Evolutionary conservation across 2,113 vertebrate genomes (phyloP).

Genomic region (Ptilorrhoa leucosticta): DNA sequence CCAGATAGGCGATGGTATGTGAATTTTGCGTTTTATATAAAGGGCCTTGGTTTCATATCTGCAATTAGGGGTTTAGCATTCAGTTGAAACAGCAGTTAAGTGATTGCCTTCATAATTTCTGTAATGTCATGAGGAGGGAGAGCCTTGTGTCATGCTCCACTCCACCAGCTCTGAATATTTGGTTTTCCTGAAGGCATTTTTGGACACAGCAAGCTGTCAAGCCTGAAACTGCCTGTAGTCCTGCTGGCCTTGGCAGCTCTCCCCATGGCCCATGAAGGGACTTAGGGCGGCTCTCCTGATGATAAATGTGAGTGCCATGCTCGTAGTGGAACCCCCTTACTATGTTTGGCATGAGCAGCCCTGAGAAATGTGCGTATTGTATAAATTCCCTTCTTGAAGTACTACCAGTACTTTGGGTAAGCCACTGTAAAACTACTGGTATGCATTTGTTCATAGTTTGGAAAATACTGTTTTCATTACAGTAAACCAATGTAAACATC

Average conservation of each 20-base stretch:
- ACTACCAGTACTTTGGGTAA: constrained; percentile 29
- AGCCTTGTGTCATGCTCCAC: not conserved
- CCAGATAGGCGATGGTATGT: not conserved
- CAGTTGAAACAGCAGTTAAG: not conserved
- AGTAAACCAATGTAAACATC: constrained; percentile 62
- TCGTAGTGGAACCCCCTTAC: not conserved
- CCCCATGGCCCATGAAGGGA: not conserved
- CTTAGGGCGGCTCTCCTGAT: not conserved
- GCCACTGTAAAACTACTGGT: constrained; percentile 22
- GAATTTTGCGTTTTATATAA: not conserved
- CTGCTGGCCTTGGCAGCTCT: not conserved
- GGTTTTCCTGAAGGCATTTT: not conserved
- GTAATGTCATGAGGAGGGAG: not conserved
- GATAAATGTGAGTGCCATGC: not conserved
- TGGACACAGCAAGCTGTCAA: not conserved
- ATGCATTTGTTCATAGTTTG: constrained; percentile 53
- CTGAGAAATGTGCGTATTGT: not conserved
- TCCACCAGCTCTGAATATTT: not conserved
- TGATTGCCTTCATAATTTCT: not conserved
- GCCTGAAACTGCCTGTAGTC: not conserved
- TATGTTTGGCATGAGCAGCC: not conserved
- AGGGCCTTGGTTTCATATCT: not conserved
- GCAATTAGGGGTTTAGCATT: not conserved
- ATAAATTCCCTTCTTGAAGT: not conserved
- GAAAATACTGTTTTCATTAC: constrained; percentile 70